A percentile compares a stretch with the other conserved stretches of the same genome.
These are phyloP conservation scores for Galaxea fascicularis DNA, from an alignment of 92 coral and sea anemone genomes.

Conservation along the genomic window DNA sequence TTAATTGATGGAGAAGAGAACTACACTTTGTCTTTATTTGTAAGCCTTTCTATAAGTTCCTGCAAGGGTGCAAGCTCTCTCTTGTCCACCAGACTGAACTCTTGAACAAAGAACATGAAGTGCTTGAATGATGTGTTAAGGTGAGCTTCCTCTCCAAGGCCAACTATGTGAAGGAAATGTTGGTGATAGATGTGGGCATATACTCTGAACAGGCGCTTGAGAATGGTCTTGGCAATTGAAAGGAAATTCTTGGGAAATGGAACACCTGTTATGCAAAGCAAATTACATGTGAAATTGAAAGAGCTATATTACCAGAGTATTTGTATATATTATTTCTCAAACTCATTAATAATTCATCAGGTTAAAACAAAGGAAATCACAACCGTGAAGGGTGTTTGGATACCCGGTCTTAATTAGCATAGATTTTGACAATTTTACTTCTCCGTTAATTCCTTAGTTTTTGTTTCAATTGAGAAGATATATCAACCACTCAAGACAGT, in stretches of 20 bases:
- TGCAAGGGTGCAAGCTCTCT: slow-evolving; percentile 95
- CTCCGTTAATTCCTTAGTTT: no score
- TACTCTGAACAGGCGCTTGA: slow-evolving; percentile 95
- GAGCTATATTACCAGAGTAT: background rate
- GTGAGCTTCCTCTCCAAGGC: slow-evolving; percentile 99
- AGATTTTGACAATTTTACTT: no score
- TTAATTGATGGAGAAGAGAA: background rate
- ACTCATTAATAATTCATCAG: no score
- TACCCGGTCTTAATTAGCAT: no score
- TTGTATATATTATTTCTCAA: no score
- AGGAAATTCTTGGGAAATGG: slow-evolving; percentile 98
- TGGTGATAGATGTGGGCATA: slow-evolving; percentile 99
- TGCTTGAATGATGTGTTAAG: slow-evolving; percentile 99
- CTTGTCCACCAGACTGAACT: slow-evolving; percentile 94
- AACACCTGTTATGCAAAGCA: slow-evolving; percentile 71
- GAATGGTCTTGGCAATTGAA: slow-evolving; percentile 97
- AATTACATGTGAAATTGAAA: background rate
- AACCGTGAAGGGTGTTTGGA: no score
- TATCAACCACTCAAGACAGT: no score
- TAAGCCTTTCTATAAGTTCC: slow-evolving; percentile 96
- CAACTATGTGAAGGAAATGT: slow-evolving; percentile 94
- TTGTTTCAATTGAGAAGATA: no score
- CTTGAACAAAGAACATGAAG: slow-evolving; percentile 99
- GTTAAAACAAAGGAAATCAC: no score
- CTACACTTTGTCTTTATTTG: slow-evolving; percentile 93